Conservation (phyloP, 2,888 invertebrate species). For the Troides helena region DNA sequence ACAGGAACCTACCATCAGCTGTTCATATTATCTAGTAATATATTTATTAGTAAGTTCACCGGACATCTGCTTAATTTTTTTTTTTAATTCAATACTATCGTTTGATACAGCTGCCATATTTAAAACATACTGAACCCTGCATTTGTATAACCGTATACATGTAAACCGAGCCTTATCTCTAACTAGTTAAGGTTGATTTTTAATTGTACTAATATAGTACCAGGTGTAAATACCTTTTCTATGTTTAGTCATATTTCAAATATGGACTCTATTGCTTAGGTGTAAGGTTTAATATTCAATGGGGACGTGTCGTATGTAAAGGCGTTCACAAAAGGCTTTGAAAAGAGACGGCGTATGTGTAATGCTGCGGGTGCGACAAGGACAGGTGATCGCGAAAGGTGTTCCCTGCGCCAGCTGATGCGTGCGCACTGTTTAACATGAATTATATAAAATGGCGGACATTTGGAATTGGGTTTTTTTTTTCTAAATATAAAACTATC, state of each 20-base stretch:
- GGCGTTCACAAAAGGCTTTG: slow-evolving; percentile 12
- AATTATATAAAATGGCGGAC: slow-evolving; percentile 13
- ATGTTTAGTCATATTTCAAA: neutral
- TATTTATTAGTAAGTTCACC: no score
- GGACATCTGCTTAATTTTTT: slow-evolving; percentile 1
- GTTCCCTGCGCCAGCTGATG: slow-evolving; percentile 23
- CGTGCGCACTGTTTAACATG: slow-evolving; percentile 9
- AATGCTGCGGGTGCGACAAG: slow-evolving; percentile 3
- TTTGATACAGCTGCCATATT: slow-evolving; percentile 15
- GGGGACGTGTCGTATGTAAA: neutral
- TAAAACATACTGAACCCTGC: neutral
- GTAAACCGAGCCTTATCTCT: neutral
- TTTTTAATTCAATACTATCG: neutral
- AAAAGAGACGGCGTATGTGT: slow-evolving; percentile 3
- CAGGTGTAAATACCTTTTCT: slow-evolving; percentile 13
- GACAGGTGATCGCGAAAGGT: slow-evolving; percentile 23
- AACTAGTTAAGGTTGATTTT: neutral
- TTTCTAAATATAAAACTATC: neutral
- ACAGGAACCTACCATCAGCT: no score
- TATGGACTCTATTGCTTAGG: neutral
- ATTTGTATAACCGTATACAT: no score
- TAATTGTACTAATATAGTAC: neutral
- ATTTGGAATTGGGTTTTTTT: neutral
- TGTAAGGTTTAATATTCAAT: neutral
- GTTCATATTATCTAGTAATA: no score